phyloP scores from a whole-genome alignment of 2,797 vertebrate species.

The Sebastes baramenuke region DNA sequence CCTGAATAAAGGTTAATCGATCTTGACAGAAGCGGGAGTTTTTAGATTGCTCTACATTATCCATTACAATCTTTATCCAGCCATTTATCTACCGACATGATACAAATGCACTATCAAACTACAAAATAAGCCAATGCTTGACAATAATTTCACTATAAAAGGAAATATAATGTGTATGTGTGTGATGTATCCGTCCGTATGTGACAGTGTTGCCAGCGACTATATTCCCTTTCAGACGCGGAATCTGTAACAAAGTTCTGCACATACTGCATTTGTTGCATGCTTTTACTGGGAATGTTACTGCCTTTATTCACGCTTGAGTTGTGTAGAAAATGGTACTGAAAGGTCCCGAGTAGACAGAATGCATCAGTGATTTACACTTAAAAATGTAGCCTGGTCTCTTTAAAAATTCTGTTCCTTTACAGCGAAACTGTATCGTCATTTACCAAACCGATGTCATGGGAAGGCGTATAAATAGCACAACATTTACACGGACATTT shows the following conservation, averaged over 20 bases:
- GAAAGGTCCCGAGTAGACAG: neutral
- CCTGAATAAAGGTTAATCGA: neutral
- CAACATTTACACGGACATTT: too few species aligned
- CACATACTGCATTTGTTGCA: too few species aligned
- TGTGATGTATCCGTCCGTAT: too few species aligned
- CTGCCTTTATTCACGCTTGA: too few species aligned
- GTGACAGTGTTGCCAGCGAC: neutral
- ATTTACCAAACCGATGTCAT: too few species aligned
- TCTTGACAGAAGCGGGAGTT: neutral
- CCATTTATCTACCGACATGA: neutral
- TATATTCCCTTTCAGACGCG: neutral
- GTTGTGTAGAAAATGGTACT: neutral
- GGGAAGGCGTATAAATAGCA: too few species aligned
- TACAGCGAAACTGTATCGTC: neutral
- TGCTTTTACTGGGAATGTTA: too few species aligned
- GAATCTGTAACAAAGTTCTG: neutral
- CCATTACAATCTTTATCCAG: neutral
- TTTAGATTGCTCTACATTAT: neutral
- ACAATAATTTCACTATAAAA: neutral
- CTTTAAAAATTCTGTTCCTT: fast-evolving
- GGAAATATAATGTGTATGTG: neutral
- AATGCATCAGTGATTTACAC: neutral
- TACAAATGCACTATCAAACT: neutral
- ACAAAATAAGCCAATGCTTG: neutral
- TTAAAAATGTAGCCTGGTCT: neutral